Evolutionary conservation across 1,140 invertebrate genomes (phyloP), one percentile per base, ranked within the genome.

Genomic region (Potamilus streckersoni): DNA sequence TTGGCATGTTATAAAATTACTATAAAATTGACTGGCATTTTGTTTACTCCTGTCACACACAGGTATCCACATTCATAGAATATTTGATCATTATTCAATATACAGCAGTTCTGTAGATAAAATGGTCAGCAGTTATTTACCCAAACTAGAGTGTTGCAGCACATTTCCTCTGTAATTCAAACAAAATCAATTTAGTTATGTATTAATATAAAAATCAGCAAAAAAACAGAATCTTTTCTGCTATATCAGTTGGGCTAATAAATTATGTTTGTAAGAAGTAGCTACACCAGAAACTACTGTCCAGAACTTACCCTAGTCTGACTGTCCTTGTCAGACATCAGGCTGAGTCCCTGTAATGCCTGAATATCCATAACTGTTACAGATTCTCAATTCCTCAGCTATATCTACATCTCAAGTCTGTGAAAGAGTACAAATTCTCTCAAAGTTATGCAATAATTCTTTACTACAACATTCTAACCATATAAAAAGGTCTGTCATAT

Each of bases 331-430:
- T 83, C 79, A 19, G 81, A 80, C 57, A 81, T n/a, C n/a, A 84
- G 74, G 27, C 79, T 82, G 38, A 89, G 77, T 3, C 85, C 88
- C 66, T 80, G 79, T 73, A 89, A 74, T 15, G 85, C 88, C 63
- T 80, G 62, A 49, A 86, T 84, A 84, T 88, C 86, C 87, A 89
- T 89, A 49, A 55, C 38, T 49, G 38, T 5, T 49, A 49, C 38
- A 49, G 38, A 6, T 49, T 49, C 38, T 49, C 38, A 49, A 49
- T 49, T 49, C 38, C 38, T 49, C 38, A 8, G 38, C 38, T 49
- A 49, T 11, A 49, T 49, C 38, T 49, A 49, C 38, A 49, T 6
- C 38, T 49, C 6, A 11, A 49, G 6, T 49, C 38, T 49, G 38
- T 49, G 11, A 49, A 49, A 49, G 38, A 49, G 38, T 49, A 49